Evolutionary conservation across 2,113 vertebrate species (phyloP).

Genomic region (Cyphomyrus discorhynchus): DNA sequence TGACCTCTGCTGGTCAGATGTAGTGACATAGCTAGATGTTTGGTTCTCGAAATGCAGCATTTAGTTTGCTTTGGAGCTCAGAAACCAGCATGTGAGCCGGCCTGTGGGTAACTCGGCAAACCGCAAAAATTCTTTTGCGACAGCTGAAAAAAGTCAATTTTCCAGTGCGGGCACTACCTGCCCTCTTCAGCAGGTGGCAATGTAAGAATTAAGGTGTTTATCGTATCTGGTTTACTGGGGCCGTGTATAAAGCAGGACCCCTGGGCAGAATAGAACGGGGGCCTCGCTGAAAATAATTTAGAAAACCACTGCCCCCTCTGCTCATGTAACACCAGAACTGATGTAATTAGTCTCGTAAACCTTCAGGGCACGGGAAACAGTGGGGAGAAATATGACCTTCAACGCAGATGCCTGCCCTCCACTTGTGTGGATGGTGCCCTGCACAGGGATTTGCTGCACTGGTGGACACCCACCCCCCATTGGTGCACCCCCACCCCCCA

Average conservation of each 20-base stretch:
- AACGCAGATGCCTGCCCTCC: slow-evolving; percentile 33
- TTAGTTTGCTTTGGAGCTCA: background rate
- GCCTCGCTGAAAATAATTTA: slow-evolving; percentile 32
- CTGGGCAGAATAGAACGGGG: slow-evolving; percentile 6
- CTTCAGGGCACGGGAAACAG: slow-evolving; percentile 24
- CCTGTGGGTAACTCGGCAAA: background rate
- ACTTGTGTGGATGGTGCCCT: slow-evolving; percentile 22
- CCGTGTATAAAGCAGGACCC: slow-evolving; percentile 13
- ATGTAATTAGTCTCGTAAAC: slow-evolving; percentile 40
- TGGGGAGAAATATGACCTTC: slow-evolving; percentile 37
- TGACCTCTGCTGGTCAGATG: slow-evolving; percentile 22
- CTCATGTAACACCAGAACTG: slow-evolving; percentile 35
- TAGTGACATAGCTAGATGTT: background rate
- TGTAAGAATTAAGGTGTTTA: slow-evolving; percentile 15
- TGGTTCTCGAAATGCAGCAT: background rate
- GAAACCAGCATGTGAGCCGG: background rate
- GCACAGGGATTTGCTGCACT: slow-evolving; percentile 19
- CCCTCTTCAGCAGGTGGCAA: slow-evolving; percentile 18
- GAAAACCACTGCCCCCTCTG: slow-evolving; percentile 27
- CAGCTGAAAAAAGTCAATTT: background rate
- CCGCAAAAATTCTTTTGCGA: background rate
- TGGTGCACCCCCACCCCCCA: background rate
- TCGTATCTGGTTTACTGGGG: slow-evolving; percentile 23
- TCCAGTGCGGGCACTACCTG: background rate
- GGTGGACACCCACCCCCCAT: background rate